Percentiles rank a stretch among this genome's conserved stretches.
Conservation (phyloP, 2,113 vertebrate species). For the Callaeas wilsoni region DNA sequence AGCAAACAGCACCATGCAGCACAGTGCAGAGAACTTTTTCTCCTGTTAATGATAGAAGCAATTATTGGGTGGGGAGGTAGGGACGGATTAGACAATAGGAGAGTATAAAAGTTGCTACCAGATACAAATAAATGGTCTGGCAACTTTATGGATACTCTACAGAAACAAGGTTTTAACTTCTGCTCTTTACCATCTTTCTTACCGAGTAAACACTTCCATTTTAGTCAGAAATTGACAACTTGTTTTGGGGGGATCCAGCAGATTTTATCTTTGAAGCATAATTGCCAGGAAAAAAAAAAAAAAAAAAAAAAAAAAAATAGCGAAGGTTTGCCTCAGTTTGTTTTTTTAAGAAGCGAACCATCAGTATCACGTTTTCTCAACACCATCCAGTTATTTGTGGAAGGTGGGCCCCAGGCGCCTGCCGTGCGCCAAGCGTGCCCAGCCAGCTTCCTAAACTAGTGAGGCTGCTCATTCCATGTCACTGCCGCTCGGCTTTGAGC, state of each 20-base stretch:
- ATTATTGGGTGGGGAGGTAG: fast-evolving
- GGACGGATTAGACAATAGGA: fast-evolving
- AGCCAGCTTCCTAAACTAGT: background rate
- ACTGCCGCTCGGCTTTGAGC: background rate
- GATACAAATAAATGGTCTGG: background rate
- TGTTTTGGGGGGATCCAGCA: background rate
- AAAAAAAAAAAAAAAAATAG: no score
- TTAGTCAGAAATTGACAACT: background rate
- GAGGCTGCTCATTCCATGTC: background rate
- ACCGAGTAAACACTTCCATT: background rate
- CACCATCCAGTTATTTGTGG: background rate
- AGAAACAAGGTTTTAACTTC: background rate
- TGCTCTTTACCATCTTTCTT: background rate
- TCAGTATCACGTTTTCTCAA: background rate
- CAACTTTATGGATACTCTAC: background rate
- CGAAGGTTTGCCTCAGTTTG: fast-evolving
- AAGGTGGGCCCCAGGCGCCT: background rate
- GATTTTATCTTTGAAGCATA: background rate
- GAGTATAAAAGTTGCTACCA: background rate
- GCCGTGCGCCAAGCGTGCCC: background rate
- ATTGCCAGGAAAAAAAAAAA: background rate
- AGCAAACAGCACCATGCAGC: background rate
- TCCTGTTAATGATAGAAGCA: background rate
- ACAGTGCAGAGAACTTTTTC: background rate
- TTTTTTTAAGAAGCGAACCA: background rate